Evolutionary conservation across 2,888 invertebrate genomes (phyloP).

Genomic region (Scotopteryx bipunctaria): DNA sequence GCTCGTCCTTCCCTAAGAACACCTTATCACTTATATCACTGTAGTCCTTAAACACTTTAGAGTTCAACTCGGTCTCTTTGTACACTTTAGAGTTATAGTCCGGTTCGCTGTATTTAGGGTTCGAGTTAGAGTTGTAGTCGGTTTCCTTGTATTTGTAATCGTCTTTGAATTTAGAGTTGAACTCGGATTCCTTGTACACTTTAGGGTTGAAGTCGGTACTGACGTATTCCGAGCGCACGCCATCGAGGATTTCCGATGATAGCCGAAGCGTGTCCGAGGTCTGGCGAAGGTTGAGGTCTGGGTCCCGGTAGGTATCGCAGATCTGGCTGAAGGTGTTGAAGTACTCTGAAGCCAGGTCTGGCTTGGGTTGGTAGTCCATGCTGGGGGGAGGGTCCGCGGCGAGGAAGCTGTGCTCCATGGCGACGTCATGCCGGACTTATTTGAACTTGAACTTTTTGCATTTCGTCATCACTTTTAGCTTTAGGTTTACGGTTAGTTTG

Average conservation of each 20-base stretch:
- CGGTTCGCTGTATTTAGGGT: background rate
- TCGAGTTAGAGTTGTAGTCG: slow-evolving; percentile 17
- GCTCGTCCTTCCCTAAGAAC: slow-evolving; percentile 67
- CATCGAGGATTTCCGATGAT: slow-evolving; percentile 70
- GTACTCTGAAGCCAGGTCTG: slow-evolving; percentile 71
- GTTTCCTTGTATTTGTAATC: slow-evolving; percentile 46
- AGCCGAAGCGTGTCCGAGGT: slow-evolving; percentile 70
- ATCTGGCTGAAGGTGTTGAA: slow-evolving; percentile 78
- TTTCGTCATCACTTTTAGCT: slow-evolving; percentile 59
- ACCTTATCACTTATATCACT: slow-evolving; percentile 61
- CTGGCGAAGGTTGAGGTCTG: slow-evolving; percentile 64
- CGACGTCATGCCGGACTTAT: slow-evolving; percentile 60
- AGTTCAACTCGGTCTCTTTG: slow-evolving; percentile 36
- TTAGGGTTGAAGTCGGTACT: slow-evolving; percentile 51
- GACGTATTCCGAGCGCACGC: slow-evolving; percentile 58
- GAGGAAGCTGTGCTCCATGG: slow-evolving; percentile 76
- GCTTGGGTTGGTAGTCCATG: slow-evolving; percentile 66
- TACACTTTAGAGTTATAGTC: slow-evolving; percentile 34
- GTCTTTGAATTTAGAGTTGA: slow-evolving; percentile 34
- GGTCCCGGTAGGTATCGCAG: slow-evolving; percentile 72
- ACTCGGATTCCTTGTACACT: slow-evolving; percentile 32
- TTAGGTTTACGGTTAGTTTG: slow-evolving; percentile 14
- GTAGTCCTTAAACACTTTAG: slow-evolving; percentile 43
- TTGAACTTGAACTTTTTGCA: slow-evolving; percentile 70
- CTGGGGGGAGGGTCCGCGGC: slow-evolving; percentile 84